These are phyloP conservation scores for Microtus oregoni DNA, from an alignment of 2,113 vertebrate genomes.

Conservation along the genomic window DNA sequence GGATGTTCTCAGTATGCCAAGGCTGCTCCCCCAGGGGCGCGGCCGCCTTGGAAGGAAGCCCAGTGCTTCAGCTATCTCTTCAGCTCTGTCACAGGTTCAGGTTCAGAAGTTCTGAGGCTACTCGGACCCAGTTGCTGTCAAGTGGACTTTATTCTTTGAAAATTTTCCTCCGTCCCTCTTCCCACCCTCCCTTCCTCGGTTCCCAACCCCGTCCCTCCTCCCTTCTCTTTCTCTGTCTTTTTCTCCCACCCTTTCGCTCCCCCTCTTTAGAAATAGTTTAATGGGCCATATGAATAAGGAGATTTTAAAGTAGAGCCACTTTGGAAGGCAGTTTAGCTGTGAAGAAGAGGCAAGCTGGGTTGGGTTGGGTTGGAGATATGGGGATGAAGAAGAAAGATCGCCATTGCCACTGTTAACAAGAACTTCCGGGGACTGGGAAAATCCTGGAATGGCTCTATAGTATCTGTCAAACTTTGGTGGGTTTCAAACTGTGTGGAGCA, in stretches of 20 bases:
- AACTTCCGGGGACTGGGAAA: conserved; percentile 39
- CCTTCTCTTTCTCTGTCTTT: background rate
- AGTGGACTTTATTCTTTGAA: background rate
- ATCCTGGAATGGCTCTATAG: background rate
- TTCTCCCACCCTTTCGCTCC: background rate
- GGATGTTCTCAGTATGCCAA: fast-evolving
- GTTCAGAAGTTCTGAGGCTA: background rate
- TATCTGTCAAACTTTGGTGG: background rate
- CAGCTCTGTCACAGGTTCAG: background rate
- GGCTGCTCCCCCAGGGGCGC: conserved; percentile 22
- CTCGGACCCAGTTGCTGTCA: background rate
- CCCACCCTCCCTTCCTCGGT: background rate
- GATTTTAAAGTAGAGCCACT: conserved; percentile 13
- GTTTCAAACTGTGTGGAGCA: background rate
- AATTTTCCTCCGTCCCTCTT: background rate
- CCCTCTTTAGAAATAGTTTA: background rate
- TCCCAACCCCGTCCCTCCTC: background rate
- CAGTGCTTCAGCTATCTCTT: conserved; percentile 9
- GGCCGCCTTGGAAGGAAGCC: conserved; percentile 23
- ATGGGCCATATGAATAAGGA: background rate
- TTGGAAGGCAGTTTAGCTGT: background rate
- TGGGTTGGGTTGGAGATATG: background rate
- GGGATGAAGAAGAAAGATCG: background rate
- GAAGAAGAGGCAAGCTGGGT: background rate
- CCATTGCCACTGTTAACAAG: background rate